Evolutionary conservation across 2,888 invertebrate genomes (phyloP).

Genomic region (Aquatica leii): DNA sequence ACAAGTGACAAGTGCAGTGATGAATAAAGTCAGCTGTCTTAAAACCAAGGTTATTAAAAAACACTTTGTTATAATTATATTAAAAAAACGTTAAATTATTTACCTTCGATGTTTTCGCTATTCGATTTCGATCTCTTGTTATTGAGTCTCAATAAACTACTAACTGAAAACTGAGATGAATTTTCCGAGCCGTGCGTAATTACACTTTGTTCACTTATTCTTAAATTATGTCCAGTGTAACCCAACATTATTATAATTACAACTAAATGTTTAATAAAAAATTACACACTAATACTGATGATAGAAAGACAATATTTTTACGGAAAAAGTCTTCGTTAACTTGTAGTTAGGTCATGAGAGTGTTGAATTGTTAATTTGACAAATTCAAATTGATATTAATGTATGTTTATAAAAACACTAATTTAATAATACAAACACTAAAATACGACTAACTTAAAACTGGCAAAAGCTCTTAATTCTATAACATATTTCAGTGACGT

Average conservation of each 20-base stretch:
- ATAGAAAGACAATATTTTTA: too few relatives aligned
- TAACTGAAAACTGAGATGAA: constrained; percentile 56
- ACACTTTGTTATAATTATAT: constrained; percentile 17
- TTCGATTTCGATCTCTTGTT: constrained; percentile 52
- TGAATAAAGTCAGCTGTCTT: constrained; percentile 35
- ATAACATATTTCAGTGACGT: constrained; percentile 51
- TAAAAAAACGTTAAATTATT: constrained; percentile 27
- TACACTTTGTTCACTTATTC: constrained; percentile 39
- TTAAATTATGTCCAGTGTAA: constrained; percentile 49
- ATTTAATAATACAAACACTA: constrained; percentile 54
- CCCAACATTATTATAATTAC: constrained; percentile 44
- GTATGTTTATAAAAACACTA: constrained; percentile 55
- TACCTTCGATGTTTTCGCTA: constrained; percentile 54
- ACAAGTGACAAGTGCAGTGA: constrained; percentile 34
- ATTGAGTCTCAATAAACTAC: constrained; percentile 55
- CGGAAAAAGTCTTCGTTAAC: too few relatives aligned
- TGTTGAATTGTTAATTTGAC: constrained; percentile 48
- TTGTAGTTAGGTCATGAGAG: constrained; percentile 21
- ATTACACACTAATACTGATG: not conserved
- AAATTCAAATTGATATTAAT: constrained; percentile 56
- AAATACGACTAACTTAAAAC: constrained; percentile 52
- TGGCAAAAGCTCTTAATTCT: constrained; percentile 53
- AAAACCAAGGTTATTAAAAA: constrained; percentile 28
- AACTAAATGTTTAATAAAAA: not conserved
- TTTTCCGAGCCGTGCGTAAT: constrained; percentile 39